Conservation (phyloP, 2,888 invertebrate genomes). For the Coleophora flavipennella region DNA sequence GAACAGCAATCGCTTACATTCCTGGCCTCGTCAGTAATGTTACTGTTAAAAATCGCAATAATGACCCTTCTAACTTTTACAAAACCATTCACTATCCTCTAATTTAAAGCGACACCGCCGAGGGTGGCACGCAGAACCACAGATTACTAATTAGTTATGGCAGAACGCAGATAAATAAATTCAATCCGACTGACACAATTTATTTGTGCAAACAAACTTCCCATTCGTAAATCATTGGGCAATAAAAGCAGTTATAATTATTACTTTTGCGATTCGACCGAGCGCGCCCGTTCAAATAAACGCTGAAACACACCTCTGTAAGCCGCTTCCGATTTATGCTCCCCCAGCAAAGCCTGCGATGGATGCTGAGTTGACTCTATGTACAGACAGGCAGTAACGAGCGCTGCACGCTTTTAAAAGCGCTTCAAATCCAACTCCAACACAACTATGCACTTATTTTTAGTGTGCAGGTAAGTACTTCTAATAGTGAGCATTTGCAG, state of each 20-base stretch:
- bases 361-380: constrained; percentile 24
- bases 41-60: too few species aligned
- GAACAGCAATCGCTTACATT: too few species aligned
- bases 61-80: too few species aligned
- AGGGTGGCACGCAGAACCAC: constrained; percentile 6
- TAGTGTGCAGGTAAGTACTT: background rate
- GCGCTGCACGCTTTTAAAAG: constrained; percentile 25
- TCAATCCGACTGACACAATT: constrained; percentile 10
- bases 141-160: too few species aligned
- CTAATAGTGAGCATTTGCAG: too few species aligned
- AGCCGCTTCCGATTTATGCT: constrained; percentile 45
- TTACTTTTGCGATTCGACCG: constrained; percentile 17
- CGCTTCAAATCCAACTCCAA: constrained; percentile 18
- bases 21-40: too few species aligned
- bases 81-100: too few species aligned
- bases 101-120: background rate
- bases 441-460: constrained; percentile 5
- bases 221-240: constrained; percentile 8
- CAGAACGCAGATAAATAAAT: constrained; percentile 12
- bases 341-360: constrained; percentile 25
- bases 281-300: constrained; percentile 28
- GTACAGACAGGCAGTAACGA: constrained; percentile 6
- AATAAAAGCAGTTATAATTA: constrained; percentile 21
- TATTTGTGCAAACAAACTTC: constrained; percentile 10
- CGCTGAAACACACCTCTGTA: constrained; percentile 38